phyloP scores from a whole-genome alignment of 2,797 vertebrate species.

The Dicrostonyx torquatus region DNA sequence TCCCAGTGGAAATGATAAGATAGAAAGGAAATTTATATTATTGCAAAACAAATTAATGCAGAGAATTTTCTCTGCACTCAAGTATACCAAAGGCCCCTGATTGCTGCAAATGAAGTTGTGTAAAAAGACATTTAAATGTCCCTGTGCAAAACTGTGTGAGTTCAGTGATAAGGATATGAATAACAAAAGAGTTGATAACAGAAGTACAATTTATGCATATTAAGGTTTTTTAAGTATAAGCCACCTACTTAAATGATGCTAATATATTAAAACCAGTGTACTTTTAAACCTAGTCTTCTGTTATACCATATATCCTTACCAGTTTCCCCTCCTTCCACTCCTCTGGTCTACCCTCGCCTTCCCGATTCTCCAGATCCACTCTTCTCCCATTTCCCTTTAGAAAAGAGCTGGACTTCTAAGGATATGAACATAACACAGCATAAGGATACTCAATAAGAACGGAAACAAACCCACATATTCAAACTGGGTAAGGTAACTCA shows the following conservation, averaged over 20 bases:
- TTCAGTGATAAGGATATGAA: not conserved
- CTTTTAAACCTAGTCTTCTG: not conserved
- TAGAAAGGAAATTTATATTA: not conserved
- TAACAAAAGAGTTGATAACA: not conserved
- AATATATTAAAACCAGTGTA: not conserved
- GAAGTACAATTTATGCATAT: not conserved
- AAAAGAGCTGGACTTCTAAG: not conserved
- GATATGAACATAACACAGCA: not conserved
- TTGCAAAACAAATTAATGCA: slow-evolving; percentile 33
- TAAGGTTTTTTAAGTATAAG: not conserved
- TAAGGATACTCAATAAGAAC: not conserved
- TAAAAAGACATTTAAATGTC: not conserved
- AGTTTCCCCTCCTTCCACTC: not conserved
- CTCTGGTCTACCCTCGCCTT: not conserved
- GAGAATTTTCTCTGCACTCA: not conserved
- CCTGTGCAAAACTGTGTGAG: not conserved
- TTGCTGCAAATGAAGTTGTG: not conserved
- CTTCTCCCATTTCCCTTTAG: not conserved
- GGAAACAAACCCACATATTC: not conserved
- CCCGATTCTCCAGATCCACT: not conserved
- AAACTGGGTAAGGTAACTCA: no score
- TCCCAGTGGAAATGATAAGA: slow-evolving; percentile 49
- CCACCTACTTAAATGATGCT: not conserved
- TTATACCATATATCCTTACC: no score
- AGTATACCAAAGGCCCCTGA: not conserved